phyloP scores from a whole-genome alignment of 2,888 invertebrate genomes.

The Heliothis peltigera region DNA sequence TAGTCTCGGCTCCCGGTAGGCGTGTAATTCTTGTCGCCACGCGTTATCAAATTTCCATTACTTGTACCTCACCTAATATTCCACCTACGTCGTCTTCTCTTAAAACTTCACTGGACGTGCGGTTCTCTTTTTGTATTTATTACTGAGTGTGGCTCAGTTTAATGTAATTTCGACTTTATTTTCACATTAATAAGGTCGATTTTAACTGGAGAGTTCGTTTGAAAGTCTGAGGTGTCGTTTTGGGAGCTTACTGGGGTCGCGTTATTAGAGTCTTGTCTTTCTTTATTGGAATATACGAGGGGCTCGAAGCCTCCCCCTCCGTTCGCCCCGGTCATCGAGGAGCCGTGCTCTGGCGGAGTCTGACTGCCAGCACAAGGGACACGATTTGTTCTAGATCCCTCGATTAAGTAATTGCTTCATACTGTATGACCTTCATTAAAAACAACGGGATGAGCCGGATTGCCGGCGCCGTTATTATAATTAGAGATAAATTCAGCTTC shows the following conservation, averaged over 20 bases:
- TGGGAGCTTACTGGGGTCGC: constrained; percentile 82
- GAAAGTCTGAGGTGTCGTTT: constrained; percentile 82
- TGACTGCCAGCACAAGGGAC: constrained; percentile 31
- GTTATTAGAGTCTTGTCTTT: constrained; percentile 85
- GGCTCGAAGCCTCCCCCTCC: constrained; percentile 61
- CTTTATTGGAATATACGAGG: constrained; percentile 85
- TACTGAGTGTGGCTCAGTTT: constrained; percentile 55
- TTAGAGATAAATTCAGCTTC: constrained; percentile 6
- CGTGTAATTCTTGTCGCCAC: constrained; percentile 65
- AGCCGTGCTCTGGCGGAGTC: constrained; percentile 21
- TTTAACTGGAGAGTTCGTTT: constrained; percentile 57
- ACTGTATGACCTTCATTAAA: constrained; percentile 22
- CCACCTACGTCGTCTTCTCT: constrained; percentile 74
- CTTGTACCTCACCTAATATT: constrained; percentile 74
- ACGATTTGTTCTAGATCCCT: constrained; percentile 21
- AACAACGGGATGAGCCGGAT: constrained; percentile 12
- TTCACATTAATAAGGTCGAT: constrained; percentile 57
- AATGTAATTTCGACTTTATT: constrained; percentile 56
- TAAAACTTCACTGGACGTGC: constrained; percentile 83
- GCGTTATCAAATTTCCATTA: constrained; percentile 80
- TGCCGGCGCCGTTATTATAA: constrained; percentile 22
- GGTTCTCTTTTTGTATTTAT: constrained; percentile 81
- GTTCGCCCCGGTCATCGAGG: constrained; percentile 25
- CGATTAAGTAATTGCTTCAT: constrained; percentile 42
- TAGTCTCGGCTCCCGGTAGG: constrained; percentile 44